Base-by-base conservation (phyloP, 2,888 invertebrate genomes). In the Polymixis flavicincta region DNA sequence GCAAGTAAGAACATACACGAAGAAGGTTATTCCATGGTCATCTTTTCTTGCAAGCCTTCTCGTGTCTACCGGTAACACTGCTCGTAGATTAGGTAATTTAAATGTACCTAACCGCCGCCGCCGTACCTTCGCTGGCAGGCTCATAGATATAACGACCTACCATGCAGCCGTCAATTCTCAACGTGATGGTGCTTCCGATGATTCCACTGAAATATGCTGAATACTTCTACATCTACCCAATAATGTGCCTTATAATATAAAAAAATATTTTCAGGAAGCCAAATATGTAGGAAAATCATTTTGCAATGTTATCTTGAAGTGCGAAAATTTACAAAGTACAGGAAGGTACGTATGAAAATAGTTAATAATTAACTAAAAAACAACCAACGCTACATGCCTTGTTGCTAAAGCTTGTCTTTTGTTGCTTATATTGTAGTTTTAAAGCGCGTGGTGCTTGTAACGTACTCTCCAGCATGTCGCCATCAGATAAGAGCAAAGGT, bases 281-380 rank as follows among this genome's bases (percentile, higher is more conserved):
- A 93, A 93, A 89, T 76, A 90, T 67, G 97, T 98, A 96, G 97
- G 98, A 76, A 91, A 89, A 84, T 83, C 85, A 42, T 90, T 91
- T 79, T 91, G 91, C 77, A 91, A 92, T 73, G 95, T 98, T 61
- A 98, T 96, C 91, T 96, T 98, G 88, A 98, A 98, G 94, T 98
- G 98, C 91, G 98, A 98, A 92, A 98, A 98, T 92, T 95, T 98
- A 57, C 98, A 98, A 92, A 97, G 96, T 82, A 98, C 98, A 17
- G 98, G 98, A 89, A 98, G 98, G 97, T 98, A 92, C 59, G 83
- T 81, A 72, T 59, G 6, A 19, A 64, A 50, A 14, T 14, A n/a
- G 11, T 63, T 37, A 14, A 22, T 52, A 50, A 19, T 22, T 50
- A 25, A 57, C 22, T 17, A 32, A 37, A 59, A 45, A 17, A 17